These are phyloP conservation scores for Deroplatys truncata DNA, from an alignment of 2,888 invertebrate genomes.

Conservation along the genomic window DNA sequence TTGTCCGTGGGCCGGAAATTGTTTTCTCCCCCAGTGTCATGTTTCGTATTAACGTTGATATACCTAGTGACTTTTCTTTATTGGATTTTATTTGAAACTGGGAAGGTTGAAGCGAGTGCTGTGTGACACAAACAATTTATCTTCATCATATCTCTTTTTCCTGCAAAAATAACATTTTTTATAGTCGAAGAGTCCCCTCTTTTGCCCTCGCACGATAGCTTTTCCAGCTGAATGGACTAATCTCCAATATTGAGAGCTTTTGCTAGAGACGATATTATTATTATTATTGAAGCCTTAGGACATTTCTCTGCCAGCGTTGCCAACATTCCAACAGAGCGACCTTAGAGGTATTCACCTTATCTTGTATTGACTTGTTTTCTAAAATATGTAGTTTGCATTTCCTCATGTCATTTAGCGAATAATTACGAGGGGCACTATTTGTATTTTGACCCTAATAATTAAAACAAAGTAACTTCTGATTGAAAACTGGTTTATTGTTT, in stretches of 20 bases:
- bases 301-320: background rate
- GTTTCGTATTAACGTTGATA: background rate
- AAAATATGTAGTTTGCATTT: too few relatives aligned
- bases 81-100: background rate
- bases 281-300: background rate
- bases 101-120: background rate
- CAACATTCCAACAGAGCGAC: background rate
- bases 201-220: background rate
- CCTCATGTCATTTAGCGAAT: too few relatives aligned
- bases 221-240: conserved; percentile 22
- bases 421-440: too few relatives aligned
- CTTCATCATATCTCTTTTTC: background rate
- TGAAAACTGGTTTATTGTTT: too few relatives aligned
- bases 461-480: too few relatives aligned
- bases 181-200: background rate
- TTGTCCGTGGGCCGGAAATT: background rate
- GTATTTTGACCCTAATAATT: too few relatives aligned
- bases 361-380: background rate
- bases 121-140: background rate
- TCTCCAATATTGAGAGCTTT: conserved; percentile 22
- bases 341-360: background rate
- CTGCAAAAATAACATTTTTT: background rate
- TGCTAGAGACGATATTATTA: background rate
- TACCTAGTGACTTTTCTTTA: background rate
- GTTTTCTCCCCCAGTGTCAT: background rate